These are phyloP conservation scores for Strigamia transsilvanica DNA, from an alignment of 2,888 invertebrate genomes.

Conservation along the genomic window DNA sequence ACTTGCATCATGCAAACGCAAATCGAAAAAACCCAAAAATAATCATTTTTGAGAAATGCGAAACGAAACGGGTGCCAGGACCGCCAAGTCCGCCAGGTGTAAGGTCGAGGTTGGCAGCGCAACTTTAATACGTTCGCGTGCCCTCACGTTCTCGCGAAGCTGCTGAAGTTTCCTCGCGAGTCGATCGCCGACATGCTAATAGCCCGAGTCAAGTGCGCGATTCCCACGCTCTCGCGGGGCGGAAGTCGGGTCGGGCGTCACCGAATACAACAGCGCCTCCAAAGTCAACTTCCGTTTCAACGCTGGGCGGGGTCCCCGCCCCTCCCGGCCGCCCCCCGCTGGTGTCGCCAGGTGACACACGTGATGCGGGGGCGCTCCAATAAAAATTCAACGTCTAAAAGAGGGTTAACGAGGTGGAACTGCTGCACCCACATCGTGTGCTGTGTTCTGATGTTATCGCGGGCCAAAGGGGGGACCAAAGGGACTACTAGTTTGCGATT, in stretches of 20 bases:
- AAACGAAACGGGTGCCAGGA: neutral
- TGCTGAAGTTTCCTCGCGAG: constrained; percentile 8
- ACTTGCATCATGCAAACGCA: too few relatives aligned
- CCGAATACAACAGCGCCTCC: neutral
- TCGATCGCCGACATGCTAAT: constrained; percentile 44
- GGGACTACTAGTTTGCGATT: too few relatives aligned
- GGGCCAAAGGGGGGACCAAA: too few relatives aligned
- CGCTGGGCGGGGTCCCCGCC: neutral
- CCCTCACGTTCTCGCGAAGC: constrained; percentile 18
- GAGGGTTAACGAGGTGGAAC: too few relatives aligned
- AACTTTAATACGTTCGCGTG: constrained; percentile 41
- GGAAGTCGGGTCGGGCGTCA: neutral
- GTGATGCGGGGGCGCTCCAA: neutral
- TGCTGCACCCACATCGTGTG: too few relatives aligned
- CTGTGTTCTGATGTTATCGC: too few relatives aligned
- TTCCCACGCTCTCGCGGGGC: constrained; percentile 17
- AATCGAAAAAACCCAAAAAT: too few relatives aligned
- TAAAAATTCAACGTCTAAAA: too few relatives aligned
- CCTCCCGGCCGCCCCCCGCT: neutral
- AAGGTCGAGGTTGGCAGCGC: constrained; percentile 14
- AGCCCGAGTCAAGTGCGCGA: neutral
- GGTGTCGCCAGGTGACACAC: neutral
- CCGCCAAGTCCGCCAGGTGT: too few relatives aligned
- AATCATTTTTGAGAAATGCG: too few relatives aligned
- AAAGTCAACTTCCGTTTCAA: neutral